Conservation (phyloP, 35 echinoderm and acorn worm species). For the Diadema setosum region DNA sequence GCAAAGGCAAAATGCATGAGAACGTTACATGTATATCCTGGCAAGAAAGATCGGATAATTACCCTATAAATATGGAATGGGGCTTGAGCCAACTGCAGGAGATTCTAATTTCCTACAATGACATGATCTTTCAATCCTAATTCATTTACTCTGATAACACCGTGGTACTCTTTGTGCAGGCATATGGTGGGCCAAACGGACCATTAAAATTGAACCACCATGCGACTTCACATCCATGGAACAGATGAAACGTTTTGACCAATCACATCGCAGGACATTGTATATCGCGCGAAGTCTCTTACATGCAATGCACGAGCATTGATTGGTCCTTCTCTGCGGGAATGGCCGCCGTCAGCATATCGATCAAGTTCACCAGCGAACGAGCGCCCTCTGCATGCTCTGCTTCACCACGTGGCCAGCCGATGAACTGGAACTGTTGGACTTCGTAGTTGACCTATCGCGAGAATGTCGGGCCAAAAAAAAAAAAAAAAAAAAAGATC, state of each 20-base stretch:
- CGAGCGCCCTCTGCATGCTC: background rate
- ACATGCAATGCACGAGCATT: background rate
- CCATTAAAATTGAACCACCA: background rate
- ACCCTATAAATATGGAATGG: no score
- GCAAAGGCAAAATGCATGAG: no score
- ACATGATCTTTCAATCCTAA: background rate
- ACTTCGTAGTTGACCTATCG: background rate
- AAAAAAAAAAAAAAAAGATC: background rate
- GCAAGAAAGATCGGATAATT: no score
- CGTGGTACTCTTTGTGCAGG: no score
- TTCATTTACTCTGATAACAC: background rate
- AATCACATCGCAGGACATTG: background rate
- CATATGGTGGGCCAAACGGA: no score
- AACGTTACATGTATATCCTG: no score
- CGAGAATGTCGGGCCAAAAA: background rate
- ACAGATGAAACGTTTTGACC: background rate
- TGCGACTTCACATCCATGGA: background rate
- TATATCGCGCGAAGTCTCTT: background rate
- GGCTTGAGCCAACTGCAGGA: no score
- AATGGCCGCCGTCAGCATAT: background rate
- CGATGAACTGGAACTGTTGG: slow-evolving; percentile 17
- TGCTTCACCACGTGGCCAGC: slow-evolving; percentile 20
- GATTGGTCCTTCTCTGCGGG: background rate
- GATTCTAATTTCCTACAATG: background rate
- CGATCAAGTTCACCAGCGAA: background rate